A percentile compares a stretch with the other conserved stretches of the same genome.
These are phyloP conservation scores for Fringilla coelebs DNA, from an alignment of 2,797 vertebrate species.

Conservation along the genomic window DNA sequence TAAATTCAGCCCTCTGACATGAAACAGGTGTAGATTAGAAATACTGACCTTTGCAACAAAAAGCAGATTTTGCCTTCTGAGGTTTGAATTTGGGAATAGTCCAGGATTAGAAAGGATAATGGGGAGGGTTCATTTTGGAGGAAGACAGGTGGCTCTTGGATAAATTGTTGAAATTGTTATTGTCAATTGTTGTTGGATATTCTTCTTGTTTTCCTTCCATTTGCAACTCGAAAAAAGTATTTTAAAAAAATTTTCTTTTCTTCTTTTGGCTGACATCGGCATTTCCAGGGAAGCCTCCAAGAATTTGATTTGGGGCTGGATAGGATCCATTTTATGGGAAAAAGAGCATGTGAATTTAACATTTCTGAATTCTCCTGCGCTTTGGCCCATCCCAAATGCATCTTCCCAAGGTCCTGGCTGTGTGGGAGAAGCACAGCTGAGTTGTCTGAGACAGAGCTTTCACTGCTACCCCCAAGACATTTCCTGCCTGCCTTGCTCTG, in stretches of 20 bases:
- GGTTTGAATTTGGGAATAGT: background rate
- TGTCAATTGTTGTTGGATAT: background rate
- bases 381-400: rapidly evolving
- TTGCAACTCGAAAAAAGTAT: no score
- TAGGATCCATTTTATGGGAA: rapidly evolving
- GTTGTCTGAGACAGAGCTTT: background rate
- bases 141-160: background rate
- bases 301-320: background rate
- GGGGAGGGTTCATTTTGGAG: background rate
- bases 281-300: background rate
- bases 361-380: background rate
- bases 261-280: background rate
- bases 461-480: rapidly evolving
- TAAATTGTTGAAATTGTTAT: background rate
- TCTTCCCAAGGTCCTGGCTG: background rate
- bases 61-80: background rate
- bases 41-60: background rate
- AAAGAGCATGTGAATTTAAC: background rate
- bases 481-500: background rate
- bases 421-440: background rate
- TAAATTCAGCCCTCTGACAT: background rate
- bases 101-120: background rate
- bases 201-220: background rate
- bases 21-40: background rate
- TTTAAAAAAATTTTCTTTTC: background rate